These are phyloP conservation scores for Apus apus DNA, from an alignment of 2,113 vertebrate genomes.

Conservation along the genomic window DNA sequence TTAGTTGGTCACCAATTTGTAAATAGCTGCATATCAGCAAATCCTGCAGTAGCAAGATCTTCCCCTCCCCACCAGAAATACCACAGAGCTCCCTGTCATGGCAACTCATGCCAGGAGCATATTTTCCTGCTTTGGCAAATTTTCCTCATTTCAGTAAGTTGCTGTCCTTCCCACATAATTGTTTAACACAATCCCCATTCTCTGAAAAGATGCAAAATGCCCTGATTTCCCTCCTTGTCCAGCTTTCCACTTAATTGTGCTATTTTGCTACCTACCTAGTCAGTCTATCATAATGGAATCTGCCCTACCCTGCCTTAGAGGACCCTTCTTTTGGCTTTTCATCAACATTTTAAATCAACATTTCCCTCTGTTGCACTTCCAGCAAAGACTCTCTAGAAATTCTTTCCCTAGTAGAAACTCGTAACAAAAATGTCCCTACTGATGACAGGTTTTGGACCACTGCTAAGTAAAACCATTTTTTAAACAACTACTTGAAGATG, in stretches of 20 bases:
- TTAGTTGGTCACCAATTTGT: neutral
- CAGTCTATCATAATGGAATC: neutral
- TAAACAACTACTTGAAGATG: neutral
- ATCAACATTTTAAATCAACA: neutral
- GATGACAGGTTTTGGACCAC: neutral
- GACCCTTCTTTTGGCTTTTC: neutral
- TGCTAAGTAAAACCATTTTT: neutral
- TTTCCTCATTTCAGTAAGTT: neutral
- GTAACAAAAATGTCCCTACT: neutral
- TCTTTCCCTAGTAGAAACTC: neutral
- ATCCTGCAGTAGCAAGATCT: neutral
- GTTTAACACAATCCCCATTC: neutral
- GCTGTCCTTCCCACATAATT: neutral
- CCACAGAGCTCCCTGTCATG: neutral
- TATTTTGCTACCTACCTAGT: neutral
- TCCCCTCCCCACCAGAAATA: neutral
- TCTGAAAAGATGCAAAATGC: neutral
- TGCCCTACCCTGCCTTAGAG: neutral
- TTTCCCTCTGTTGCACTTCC: neutral
- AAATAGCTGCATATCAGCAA: neutral
- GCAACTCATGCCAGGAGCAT: neutral
- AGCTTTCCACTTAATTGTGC: neutral
- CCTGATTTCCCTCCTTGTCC: neutral
- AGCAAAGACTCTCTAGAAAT: neutral
- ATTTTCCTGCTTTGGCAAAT: neutral